Base-by-base conservation (phyloP, 2,888 invertebrate species). In the Ephialtes manifestator region DNA sequence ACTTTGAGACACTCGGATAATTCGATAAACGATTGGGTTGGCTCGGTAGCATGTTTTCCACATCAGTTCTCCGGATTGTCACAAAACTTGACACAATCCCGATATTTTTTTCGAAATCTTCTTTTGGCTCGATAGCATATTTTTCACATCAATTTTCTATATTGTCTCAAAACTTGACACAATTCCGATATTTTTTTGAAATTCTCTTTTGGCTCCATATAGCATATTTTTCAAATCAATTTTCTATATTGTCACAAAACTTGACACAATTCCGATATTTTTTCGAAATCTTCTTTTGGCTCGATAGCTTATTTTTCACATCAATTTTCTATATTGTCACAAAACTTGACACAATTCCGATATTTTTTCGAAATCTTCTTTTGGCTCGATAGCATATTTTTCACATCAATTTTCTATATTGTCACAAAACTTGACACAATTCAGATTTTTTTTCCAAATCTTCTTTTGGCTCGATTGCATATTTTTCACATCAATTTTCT, bases 1-100 rank as follows among this genome's bases (percentile, higher is more conserved):
- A 86, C 82, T 80, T 74, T n/a, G 80, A 68, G 63, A 86, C 76
- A 82, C 81, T 74, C 53, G 79, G 46, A 85, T 88, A 86, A 88
- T 82, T 87, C 81, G 77, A 86, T 88, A 83, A 86, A 86, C 78
- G 67, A 60, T 71, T 68, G 78, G 83, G 81, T 53, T 68, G 51
- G 20, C 71, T 53, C 60, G 53, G 18, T 53, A 31, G 39, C 74
- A n/a, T 55, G 46, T 72, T 75, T 67, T 74, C 74, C 24, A 20
- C 51, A 15, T 70, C 68, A 46, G 31, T 39, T 28, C 18, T 58
- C 65, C 65, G 79, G 58, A 63, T 48, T 67, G 67, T 46, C 48
- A 31, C 11, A 24, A 24, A 68, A 28, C 10, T 20, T 39, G 65
- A 65, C 65, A 65, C 43, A n/a, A 7, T n/a, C 15, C 10, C 15